Base-by-base conservation (phyloP, 1,140 invertebrate genomes). In the Drosophila asahinai region DNA sequence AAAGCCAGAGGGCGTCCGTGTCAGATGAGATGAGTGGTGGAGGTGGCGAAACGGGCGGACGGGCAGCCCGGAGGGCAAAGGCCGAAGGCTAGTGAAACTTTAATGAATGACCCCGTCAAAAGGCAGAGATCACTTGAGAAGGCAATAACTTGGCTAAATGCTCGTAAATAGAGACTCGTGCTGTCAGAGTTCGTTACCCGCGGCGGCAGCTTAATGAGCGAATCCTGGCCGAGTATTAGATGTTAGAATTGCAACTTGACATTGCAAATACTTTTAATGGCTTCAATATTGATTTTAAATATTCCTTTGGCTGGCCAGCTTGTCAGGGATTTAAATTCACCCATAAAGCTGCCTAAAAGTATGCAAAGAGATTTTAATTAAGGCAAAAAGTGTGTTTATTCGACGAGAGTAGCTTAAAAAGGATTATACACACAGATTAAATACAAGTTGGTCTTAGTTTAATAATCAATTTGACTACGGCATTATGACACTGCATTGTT, bases 41-140 rank as follows among this genome's bases (percentile, higher is more conserved):
- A 27, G 17, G 54, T 38, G 52, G 52, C 9, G 17, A 22, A 3
- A 27, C 51, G 11, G 27, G 11, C 2, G 33, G 9, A 9, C 30
- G 30, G 30, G 30, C 19, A 12, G 2, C 12, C 19, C 45, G 3
- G 33, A 19, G 33, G 33, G 25, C 22, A 42, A 45, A 17, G 19
- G 33, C 19, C 12, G 22, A 27, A 36, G 22, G 25, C 36, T 58
- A 60, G 36, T 59, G 30, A 52, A 73, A 73, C 68, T 61, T 73
- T 61, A 72, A 73, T 73, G 71, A 73, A 73, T 52, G 45, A 51
- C 30, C 22, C 45, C 70, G 38, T 72, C 70, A 61, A 73, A 30
- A 42, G 45, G 27, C 45, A 61, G 22, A 51, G 38, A 61, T 73
- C 70, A 73, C 52, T 60, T 45, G 27, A 22, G 68, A 25, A 43